Evolutionary conservation across 64 coral and sea anemone genomes (phyloP).

Genomic region (Platygyra sinensis): DNA sequence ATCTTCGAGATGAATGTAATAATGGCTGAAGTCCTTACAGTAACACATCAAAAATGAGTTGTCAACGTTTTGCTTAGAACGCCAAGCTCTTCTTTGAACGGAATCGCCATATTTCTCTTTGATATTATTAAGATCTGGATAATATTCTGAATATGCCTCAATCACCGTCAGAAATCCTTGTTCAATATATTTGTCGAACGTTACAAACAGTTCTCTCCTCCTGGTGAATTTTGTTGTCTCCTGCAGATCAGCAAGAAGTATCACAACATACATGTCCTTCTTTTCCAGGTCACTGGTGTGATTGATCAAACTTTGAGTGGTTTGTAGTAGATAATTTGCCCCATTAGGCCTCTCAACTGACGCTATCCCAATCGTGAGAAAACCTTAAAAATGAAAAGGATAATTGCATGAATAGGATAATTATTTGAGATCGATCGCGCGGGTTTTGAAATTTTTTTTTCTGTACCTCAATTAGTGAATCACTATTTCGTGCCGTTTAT

Average conservation of each 20-base stretch:
- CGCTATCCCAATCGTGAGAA: slow-evolving; percentile 17
- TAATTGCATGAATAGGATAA: neutral
- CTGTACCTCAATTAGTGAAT: too few relatives aligned
- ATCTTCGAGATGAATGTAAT: slow-evolving; percentile 77
- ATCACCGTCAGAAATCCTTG: slow-evolving; percentile 41
- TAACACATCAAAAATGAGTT: slow-evolving; percentile 54
- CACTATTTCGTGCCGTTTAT: too few relatives aligned
- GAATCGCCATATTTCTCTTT: slow-evolving; percentile 47
- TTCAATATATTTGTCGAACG: slow-evolving; percentile 19
- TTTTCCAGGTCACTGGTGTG: slow-evolving; percentile 13
- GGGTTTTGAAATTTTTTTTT: too few relatives aligned
- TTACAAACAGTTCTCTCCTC: neutral
- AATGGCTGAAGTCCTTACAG: slow-evolving; percentile 32
- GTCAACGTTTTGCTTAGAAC: slow-evolving; percentile 63
- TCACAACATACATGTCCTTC: neutral
- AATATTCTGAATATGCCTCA: slow-evolving; percentile 26
- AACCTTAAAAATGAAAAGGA: neutral
- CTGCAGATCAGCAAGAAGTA: slow-evolving; percentile 31
- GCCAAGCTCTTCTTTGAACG: slow-evolving; percentile 40
- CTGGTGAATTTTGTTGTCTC: neutral
- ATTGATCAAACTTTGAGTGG: slow-evolving; percentile 24
- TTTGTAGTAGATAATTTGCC: slow-evolving; percentile 24
- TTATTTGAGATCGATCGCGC: too few relatives aligned
- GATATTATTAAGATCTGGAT: slow-evolving; percentile 37
- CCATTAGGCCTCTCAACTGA: slow-evolving; percentile 15